These are phyloP conservation scores for Cheumatopsyche charites DNA, from an alignment of 1,140 invertebrate species.

Conservation along the genomic window DNA sequence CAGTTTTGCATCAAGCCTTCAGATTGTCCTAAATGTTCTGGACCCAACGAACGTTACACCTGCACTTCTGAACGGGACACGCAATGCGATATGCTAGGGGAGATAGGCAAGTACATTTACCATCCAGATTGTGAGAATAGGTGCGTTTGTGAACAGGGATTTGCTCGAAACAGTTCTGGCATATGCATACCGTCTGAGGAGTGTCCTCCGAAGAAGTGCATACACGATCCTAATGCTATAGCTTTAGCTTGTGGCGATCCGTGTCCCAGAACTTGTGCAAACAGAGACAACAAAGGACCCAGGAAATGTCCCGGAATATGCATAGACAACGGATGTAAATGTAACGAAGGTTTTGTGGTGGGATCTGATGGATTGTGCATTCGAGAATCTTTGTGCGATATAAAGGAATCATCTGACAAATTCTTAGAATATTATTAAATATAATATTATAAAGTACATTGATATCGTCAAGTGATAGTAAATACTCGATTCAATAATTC, in stretches of 20 bases:
- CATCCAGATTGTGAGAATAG: too few species aligned
- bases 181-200: too few species aligned
- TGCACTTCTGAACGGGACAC: not conserved
- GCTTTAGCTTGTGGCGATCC: constrained; percentile 14
- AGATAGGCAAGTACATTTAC: too few species aligned
- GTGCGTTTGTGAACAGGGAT: too few species aligned
- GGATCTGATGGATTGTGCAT: constrained; percentile 32
- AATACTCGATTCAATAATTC: too few species aligned
- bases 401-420: not conserved
- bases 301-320: constrained; percentile 28
- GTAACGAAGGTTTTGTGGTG: constrained; percentile 33
- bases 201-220: too few species aligned
- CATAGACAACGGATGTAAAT: constrained; percentile 25
- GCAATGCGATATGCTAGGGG: constrained; percentile 13
- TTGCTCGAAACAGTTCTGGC: too few species aligned
- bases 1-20: not conserved
- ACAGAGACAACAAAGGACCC: not conserved
- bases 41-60: constrained; percentile 6
- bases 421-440: too few species aligned
- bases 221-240: not conserved
- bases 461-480: too few species aligned
- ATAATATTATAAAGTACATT: too few species aligned
- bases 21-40: not conserved
- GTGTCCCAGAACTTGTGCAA: constrained; percentile 32
- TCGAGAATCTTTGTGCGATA: not conserved